Evolutionary conservation across 1,140 invertebrate species (phyloP), one percentile per base, ranked within the genome.

Genomic region (Nasonia giraulti): DNA sequence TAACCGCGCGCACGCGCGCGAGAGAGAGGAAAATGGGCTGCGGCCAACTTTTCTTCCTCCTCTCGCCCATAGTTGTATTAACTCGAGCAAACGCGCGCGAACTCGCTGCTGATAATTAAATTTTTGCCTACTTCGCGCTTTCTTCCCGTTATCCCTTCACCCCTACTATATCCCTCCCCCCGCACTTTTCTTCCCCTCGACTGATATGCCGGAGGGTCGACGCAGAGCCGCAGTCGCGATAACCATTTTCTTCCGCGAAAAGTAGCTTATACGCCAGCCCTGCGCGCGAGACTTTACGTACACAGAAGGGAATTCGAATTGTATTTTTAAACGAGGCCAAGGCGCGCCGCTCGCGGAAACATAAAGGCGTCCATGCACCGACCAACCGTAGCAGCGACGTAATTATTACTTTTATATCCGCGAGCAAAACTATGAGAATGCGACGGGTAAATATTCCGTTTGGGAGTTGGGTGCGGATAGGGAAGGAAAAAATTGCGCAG

Each of bases 351-450:
- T 0, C 37, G 17, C 33, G 73, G 17, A 1, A 27, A 75, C 12
- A 44, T 71, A 71, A 27, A 31, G 68, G 20, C n/a, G 20, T 37
- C 33, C 6, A 37, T 37, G 5, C 33, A 37, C 27, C 27, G 27
- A 27, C 27, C 33, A 37, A 37, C 68, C 23, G 27, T 27, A 1
- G 27, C 23, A n/a, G 20, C n/a, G 20, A 55, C 20, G 68, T 74
- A 84, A 84, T 84, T 79, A 68, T 68, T 84, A 79, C 79, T 84
- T 84, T 80, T 83, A 83, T 44, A 44, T 55, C 62, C 12, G 6
- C 2, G 6, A 17, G 31, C 2, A 37, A 62, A 82, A 27, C 23
- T 8, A 8, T 31, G 31, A 44, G 66, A 27, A 31, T 2, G 23
- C 20, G 2, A 8, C 31, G 27, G 12, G 40, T 62, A 82, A 75